Base-by-base conservation (phyloP, 2,888 invertebrate species). In the Stenodema calcarata region DNA sequence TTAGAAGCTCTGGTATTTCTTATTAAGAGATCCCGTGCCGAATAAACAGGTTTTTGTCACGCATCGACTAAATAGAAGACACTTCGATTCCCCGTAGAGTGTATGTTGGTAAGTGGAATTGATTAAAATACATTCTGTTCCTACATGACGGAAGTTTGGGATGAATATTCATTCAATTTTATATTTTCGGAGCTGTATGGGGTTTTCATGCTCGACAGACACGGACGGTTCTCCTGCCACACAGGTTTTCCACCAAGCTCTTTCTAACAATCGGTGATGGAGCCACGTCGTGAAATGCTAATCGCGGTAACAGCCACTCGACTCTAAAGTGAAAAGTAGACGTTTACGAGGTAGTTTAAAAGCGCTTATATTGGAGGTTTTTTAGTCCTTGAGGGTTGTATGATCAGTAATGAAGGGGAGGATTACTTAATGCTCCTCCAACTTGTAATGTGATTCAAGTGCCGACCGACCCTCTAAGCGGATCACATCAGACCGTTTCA, bases 271-370 rank as follows among this genome's bases (percentile, higher is more conserved):
- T 62, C 62, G 62, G 62, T 27, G 9, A 7, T 23, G 62, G 27
- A 27, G 62, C 50, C 6, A 62, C 18, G 62, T 62, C 62, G 41
- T 62, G 42, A 82, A 82, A 82, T 82, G 82, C 82, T 69, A 82
- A 82, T 82, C 69, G 30, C 18, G 62, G 35, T 82, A 69, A 82
- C 82, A 47, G 82, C 82, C 62, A 82, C 82, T 82, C 69, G 82
- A 82, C 82, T 82, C 82, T 9, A 62, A 69, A 82, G 69, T 82
- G 82, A 82, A 82, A 82, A 82, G 62, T 82, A 69, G 69, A 82
- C 82, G 82, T 82, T 80, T 82, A 70, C 82, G 42, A 82, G 82
- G 82, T 82, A 82, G 82, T 82, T 82, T 70, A 82, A 82, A 82
- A 82, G 69, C 82, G 82, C 82, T 82, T 82, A 82, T 82, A 82